These are phyloP conservation scores for Isotomurus palustris DNA, from an alignment of 2,888 invertebrate genomes.

Conservation along the genomic window DNA sequence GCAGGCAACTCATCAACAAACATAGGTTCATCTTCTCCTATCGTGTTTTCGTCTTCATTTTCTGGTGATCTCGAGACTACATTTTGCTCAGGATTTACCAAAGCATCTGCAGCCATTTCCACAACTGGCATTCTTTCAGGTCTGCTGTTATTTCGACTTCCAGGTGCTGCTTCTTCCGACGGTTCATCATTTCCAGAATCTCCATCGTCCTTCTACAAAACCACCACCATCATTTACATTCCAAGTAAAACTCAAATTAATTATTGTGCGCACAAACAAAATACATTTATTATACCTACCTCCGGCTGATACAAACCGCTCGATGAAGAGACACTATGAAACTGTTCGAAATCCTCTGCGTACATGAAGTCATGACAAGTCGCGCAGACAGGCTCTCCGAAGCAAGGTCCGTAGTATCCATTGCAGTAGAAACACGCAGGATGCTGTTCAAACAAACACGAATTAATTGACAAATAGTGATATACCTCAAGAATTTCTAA, in stretches of 20 bases:
- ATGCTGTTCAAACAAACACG: constrained; percentile 54
- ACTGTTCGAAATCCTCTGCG: constrained; percentile 61
- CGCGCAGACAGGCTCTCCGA: constrained; percentile 83
- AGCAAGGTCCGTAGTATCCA: constrained; percentile 88
- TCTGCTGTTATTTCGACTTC: constrained; percentile 22
- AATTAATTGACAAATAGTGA: background rate
- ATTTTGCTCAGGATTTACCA: background rate
- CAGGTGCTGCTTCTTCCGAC: constrained; percentile 55
- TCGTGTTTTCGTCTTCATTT: background rate
- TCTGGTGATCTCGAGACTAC: background rate
- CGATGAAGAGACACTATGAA: constrained; percentile 19
- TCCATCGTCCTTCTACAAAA: constrained; percentile 68
- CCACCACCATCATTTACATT: background rate
- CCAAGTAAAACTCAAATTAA: background rate
- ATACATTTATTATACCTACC: background rate
- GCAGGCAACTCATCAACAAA: too few species aligned
- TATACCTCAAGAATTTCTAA: background rate
- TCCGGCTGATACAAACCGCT: background rate
- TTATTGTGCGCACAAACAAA: background rate
- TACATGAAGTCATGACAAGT: constrained; percentile 91
- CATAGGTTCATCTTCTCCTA: background rate
- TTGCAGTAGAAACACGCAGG: constrained; percentile 74
- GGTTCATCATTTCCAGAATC: constrained; percentile 96
- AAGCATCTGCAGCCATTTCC: constrained; percentile 10
- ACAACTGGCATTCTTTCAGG: constrained; percentile 46